Percentiles rank a stretch among this genome's conserved stretches.
Evolutionary conservation across 1,140 invertebrate species (phyloP).

Genomic region (Brachionus paranguensis): DNA sequence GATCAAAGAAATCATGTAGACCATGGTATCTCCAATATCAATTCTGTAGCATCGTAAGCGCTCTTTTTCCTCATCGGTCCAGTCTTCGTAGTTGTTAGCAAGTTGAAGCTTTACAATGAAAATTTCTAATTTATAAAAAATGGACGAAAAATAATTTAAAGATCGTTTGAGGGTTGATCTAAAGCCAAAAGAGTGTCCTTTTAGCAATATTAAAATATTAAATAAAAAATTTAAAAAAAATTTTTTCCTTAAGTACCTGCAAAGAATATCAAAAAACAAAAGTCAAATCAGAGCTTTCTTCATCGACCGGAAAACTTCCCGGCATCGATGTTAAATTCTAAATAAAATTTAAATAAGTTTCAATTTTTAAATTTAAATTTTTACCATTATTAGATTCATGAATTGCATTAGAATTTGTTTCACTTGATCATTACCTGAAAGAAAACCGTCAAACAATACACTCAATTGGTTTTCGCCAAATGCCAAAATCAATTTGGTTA

Average conservation of each 20-base stretch:
- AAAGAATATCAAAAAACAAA: constrained; percentile 37
- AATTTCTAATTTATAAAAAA: constrained; percentile 24
- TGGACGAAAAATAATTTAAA: background rate
- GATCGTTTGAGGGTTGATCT: background rate
- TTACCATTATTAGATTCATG: constrained; percentile 34
- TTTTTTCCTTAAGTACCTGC: background rate
- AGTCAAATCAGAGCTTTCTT: constrained; percentile 37
- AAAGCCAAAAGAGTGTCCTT: constrained; percentile 33
- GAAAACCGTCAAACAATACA: constrained; percentile 11
- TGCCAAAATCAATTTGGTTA: constrained; percentile 33
- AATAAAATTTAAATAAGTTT: background rate
- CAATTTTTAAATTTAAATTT: too few relatives aligned
- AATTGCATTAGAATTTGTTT: constrained; percentile 30
- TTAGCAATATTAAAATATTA: background rate
- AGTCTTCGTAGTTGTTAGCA: constrained; percentile 12
- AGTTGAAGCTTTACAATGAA: constrained; percentile 34
- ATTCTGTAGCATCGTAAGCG: constrained; percentile 34
- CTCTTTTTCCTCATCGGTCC: constrained; percentile 40
- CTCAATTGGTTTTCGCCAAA: constrained; percentile 33
- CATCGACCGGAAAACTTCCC: constrained; percentile 28
- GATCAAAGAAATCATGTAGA: constrained; percentile 34
- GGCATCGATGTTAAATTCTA: constrained; percentile 38
- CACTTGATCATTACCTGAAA: background rate
- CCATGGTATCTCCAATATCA: constrained; percentile 38
- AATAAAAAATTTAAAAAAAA: background rate